phyloP scores from a whole-genome alignment of 2,797 vertebrate genomes.

The Lacerta viridis region DNA sequence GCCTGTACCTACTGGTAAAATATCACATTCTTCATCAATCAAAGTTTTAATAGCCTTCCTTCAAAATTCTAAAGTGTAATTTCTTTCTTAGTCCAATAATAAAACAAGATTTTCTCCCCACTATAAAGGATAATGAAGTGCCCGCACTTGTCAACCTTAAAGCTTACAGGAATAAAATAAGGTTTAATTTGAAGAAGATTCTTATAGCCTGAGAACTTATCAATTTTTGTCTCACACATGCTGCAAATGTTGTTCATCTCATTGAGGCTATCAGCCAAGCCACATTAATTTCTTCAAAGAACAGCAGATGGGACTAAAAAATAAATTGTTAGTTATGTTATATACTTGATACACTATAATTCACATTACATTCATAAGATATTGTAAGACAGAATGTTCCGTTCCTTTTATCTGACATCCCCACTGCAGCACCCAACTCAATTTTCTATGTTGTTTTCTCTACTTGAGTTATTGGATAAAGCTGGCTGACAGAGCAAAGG shows the following conservation, averaged over 20 bases:
- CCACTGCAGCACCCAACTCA: conserved; percentile 22
- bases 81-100: not conserved
- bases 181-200: not conserved
- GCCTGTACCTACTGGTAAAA: not conserved
- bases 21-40: not conserved
- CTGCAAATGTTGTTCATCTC: not conserved
- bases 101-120: not conserved
- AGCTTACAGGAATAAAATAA: not conserved
- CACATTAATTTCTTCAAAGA: conserved; percentile 8
- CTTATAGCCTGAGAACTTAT: not conserved
- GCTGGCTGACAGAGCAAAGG: conserved; percentile 69
- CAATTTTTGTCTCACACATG: not conserved
- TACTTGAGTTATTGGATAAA: conserved; percentile 35
- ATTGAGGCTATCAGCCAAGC: not conserved
- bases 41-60: not conserved
- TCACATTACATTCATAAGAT: not conserved
- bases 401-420: conserved; percentile 34
- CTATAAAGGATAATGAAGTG: not conserved
- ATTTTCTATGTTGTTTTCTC: conserved; percentile 48
- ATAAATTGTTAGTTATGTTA: conserved; percentile 16
- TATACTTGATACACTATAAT: conserved; percentile 16
- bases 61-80: not conserved
- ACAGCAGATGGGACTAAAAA: conserved; percentile 15
- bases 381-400: conserved; percentile 12
- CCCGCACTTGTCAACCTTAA: not conserved